Conservation (phyloP, 2,797 vertebrate genomes). For the Sebastes flavidus region DNA sequence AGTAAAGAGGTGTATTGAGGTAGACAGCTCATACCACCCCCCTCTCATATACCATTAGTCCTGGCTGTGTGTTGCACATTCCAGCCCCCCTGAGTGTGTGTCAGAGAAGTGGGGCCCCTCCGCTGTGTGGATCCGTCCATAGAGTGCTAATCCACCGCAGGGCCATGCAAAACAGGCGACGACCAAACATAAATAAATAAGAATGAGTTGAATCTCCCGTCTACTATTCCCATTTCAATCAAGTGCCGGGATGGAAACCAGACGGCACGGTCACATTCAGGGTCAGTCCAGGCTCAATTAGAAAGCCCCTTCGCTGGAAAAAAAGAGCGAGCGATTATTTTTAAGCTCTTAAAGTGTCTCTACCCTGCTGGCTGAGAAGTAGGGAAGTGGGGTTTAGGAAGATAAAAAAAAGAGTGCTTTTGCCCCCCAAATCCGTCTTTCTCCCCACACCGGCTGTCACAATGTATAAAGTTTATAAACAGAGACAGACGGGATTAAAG, state of each 20-base stretch:
- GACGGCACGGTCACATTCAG: slow-evolving; percentile 68
- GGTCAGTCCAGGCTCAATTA: slow-evolving; percentile 80
- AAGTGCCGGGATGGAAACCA: slow-evolving; percentile 78
- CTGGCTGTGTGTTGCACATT: slow-evolving; percentile 64
- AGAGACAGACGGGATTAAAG: slow-evolving; percentile 79
- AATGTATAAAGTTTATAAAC: slow-evolving; percentile 79
- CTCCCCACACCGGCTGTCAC: slow-evolving; percentile 63
- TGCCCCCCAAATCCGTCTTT: slow-evolving; percentile 10
- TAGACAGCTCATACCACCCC: slow-evolving; percentile 55
- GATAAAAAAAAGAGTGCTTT: slow-evolving; percentile 40
- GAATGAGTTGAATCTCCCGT: slow-evolving; percentile 54
- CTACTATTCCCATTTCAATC: slow-evolving; percentile 70
- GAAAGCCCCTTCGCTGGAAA: slow-evolving; percentile 60
- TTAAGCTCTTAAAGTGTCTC: slow-evolving; percentile 74
- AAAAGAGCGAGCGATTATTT: slow-evolving; percentile 74
- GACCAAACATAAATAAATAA: slow-evolving; percentile 77
- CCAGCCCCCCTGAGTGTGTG: slow-evolving; percentile 57
- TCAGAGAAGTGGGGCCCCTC: slow-evolving; percentile 57
- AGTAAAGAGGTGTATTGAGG: slow-evolving; percentile 54
- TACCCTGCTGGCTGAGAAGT: slow-evolving; percentile 66
- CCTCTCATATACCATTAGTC: slow-evolving; percentile 64
- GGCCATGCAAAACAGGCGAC: slow-evolving; percentile 58
- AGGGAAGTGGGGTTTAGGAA: slow-evolving; percentile 54
- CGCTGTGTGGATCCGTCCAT: slow-evolving; percentile 50
- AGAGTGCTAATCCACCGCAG: slow-evolving; percentile 68